These are phyloP conservation scores for Mobula hypostoma DNA, from an alignment of 2,113 vertebrate genomes.

Conservation along the genomic window DNA sequence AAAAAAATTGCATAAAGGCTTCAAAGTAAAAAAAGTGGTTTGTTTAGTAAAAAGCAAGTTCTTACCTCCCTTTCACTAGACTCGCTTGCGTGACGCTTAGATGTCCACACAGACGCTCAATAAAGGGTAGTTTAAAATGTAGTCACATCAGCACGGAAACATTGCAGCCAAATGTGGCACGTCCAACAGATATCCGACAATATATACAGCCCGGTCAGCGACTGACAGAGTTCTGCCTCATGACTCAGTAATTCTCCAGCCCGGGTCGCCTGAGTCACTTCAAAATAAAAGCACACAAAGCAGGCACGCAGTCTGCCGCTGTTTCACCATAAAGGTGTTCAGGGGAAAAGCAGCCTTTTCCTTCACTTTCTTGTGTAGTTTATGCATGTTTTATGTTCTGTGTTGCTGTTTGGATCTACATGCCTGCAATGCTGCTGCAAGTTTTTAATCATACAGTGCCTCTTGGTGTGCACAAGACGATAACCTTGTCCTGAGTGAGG, in stretches of 20 bases:
- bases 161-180: constrained; percentile 40
- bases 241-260: constrained; percentile 50
- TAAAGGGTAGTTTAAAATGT: background rate
- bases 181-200: constrained; percentile 47
- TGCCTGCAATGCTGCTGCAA: background rate
- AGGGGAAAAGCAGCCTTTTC: too few relatives aligned
- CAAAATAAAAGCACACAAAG: constrained; percentile 64
- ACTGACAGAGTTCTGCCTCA: constrained; percentile 43
- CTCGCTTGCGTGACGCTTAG: background rate
- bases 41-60: too few relatives aligned
- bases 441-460: too few relatives aligned
- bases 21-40: background rate
- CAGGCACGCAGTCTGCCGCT: constrained; percentile 20
- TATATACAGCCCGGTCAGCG: constrained; percentile 53
- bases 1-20: too few relatives aligned
- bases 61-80: background rate
- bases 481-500: too few relatives aligned
- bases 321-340: too few relatives aligned
- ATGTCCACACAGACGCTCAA: background rate
- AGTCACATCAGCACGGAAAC: background rate
- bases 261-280: constrained; percentile 46
- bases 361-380: too few relatives aligned
- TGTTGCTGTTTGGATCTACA: background rate
- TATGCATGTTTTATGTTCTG: too few relatives aligned
- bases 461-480: too few relatives aligned